Percentiles rank a stretch among this genome's conserved stretches.
Evolutionary conservation across 2,797 vertebrate species (phyloP).

Genomic region (Hephaestus fuliginosus): DNA sequence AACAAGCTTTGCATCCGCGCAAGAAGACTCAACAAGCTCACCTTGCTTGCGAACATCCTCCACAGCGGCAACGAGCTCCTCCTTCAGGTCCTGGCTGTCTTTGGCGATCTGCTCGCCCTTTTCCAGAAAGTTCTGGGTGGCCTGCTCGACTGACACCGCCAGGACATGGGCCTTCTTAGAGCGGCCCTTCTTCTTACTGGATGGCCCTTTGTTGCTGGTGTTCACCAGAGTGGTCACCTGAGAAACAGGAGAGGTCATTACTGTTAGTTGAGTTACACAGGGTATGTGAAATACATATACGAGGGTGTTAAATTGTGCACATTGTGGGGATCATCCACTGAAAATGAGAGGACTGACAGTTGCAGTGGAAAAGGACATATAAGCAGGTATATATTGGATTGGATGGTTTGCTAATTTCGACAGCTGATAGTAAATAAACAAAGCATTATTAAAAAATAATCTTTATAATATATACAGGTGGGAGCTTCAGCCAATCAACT

Average conservation of each 20-base stretch:
- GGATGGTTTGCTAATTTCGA: neutral
- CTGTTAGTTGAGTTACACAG: neutral
- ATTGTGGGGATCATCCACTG: neutral
- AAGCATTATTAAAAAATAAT: neutral
- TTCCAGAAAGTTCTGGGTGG: constrained; percentile 98
- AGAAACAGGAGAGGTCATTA: constrained; percentile 13
- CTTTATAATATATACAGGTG: neutral
- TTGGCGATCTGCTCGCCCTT: constrained; percentile 99
- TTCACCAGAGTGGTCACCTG: constrained; percentile 99
- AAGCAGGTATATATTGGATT: neutral
- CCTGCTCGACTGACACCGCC: constrained; percentile 98
- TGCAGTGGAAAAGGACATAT: neutral
- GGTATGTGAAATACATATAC: neutral
- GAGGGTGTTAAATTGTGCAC: neutral
- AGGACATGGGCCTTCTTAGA: constrained; percentile 99
- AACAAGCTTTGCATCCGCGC: neutral
- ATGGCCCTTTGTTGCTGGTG: constrained; percentile 98
- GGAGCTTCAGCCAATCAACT: neutral
- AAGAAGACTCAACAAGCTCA: constrained; percentile 57
- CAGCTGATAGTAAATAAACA: neutral
- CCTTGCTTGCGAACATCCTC: constrained; percentile 99
- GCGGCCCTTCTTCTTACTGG: constrained; percentile 98
- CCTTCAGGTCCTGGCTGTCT: constrained; percentile 98
- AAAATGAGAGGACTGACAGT: no score
- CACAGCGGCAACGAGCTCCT: constrained; percentile 95